These are phyloP conservation scores for Apostichopus californicus DNA, from an alignment of 35 echinoderm and acorn worm genomes.

Conservation along the genomic window DNA sequence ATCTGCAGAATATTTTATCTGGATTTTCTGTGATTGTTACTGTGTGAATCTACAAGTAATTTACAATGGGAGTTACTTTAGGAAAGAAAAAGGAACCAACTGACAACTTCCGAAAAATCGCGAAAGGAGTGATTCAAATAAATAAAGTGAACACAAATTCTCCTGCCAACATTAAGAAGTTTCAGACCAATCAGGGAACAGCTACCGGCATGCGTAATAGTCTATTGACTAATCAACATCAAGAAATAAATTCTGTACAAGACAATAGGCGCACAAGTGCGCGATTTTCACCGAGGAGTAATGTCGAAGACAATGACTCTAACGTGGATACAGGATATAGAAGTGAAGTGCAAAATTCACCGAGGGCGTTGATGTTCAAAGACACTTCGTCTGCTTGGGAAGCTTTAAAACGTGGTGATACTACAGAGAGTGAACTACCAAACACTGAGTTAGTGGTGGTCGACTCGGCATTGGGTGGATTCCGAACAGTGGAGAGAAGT, in stretches of 20 bases:
- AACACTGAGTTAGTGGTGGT: constrained; percentile 80
- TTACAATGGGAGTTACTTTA: constrained; percentile 45
- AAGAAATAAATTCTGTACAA: not conserved
- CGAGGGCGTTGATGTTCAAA: constrained; percentile 63
- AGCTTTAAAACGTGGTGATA: constrained; percentile 66
- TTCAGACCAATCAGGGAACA: constrained; percentile 43
- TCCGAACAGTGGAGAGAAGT: constrained; percentile 71
- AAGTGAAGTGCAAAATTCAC: not conserved
- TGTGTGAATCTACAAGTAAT: not conserved
- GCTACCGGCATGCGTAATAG: constrained; percentile 37
- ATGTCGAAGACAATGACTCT: not conserved
- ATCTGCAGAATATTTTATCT: not conserved
- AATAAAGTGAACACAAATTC: constrained; percentile 26
- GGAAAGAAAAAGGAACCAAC: constrained; percentile 51
- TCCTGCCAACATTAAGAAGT: not conserved
- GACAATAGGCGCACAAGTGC: not conserved
- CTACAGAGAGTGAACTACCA: constrained; percentile 50
- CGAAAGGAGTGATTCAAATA: constrained; percentile 51
- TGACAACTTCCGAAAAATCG: constrained; percentile 35
- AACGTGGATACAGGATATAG: not conserved
- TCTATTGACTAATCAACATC: constrained; percentile 20
- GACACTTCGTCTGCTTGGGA: constrained; percentile 90
- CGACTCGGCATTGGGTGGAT: constrained; percentile 69
- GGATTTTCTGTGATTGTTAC: not conserved
- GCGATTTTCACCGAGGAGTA: not conserved